These are phyloP conservation scores for Sturnus vulgaris DNA, from an alignment of 2,113 vertebrate species.

Conservation along the genomic window DNA sequence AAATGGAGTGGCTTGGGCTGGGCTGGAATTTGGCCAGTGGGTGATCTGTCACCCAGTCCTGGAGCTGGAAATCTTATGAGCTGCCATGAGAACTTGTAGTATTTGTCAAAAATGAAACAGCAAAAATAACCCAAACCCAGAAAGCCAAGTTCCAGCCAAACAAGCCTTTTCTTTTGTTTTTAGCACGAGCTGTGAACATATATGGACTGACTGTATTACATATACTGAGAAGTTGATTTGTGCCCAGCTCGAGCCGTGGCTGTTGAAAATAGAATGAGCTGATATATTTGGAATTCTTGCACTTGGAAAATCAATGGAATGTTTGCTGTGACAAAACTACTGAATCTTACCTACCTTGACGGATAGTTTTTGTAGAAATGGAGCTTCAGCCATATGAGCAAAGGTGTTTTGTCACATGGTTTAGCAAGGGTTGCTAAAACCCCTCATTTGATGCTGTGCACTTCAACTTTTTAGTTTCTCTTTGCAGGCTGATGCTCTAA, in stretches of 20 bases:
- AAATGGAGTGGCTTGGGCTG: not conserved
- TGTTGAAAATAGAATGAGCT: not conserved
- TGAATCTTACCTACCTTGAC: not conserved
- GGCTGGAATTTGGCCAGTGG: not conserved
- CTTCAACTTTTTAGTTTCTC: not conserved
- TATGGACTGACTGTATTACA: not conserved
- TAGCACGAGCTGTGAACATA: not conserved
- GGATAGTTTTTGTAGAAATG: not conserved
- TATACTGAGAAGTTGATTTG: not conserved
- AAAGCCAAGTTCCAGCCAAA: not conserved
- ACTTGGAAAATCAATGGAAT: not conserved
- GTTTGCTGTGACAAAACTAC: not conserved
- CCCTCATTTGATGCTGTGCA: too few species aligned
- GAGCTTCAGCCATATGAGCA: too few species aligned
- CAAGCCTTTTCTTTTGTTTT: not conserved
- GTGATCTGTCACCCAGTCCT: fast-evolving
- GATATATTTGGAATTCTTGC: not conserved
- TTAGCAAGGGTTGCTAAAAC: not conserved
- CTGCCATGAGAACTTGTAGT: fast-evolving
- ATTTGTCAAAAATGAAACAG: not conserved
- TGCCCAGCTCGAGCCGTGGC: not conserved
- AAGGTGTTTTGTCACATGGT: not conserved
- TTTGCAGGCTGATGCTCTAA: not conserved
- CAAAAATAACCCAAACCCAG: not conserved
- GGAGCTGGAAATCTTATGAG: fast-evolving